Evolutionary conservation across 2,113 vertebrate genomes (phyloP), one percentile per base, ranked within the genome.

Genomic region (Spizaetus ornatus): DNA sequence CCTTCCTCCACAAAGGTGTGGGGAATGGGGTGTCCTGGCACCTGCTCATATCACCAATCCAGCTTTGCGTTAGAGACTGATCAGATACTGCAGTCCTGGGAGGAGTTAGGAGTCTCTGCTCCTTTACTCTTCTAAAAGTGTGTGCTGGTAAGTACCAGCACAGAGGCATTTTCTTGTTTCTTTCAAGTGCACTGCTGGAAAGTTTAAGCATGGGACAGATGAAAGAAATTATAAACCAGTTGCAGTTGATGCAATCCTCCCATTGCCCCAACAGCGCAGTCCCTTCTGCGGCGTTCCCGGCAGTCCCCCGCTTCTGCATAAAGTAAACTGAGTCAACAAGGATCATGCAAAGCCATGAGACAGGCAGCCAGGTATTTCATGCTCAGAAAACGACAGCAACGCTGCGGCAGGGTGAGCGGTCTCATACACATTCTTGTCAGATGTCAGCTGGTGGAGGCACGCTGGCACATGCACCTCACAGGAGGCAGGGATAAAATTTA

Each of bases 271-370:
- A 4, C 26, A 70, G 74, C 20, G 6, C 47, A 3, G 45, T 6
- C 36, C 48, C 48, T 32, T 14, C 1, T 9, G 42, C 7, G 0
- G 47, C 1, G 5, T 15, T 40, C 42, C 84, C 55, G 9, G 47
- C 72, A 23, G 53, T 29, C 19, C 82, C 82, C 11, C n/a, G 7
- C 82, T 55, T 42, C 79, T 42, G 84, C 32, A 3, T 1, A 13
- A 29, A 42, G 66, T 32, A 8, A 56, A 42, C 14, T 1, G 55
- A 82, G 74, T 18, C 88, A 32, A 16, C n/a, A 15, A 63, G 87
- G 91, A 52, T 26, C 98, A 98, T 97, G 98, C 98, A 96, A 95
- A 97, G 97, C 95, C 95, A 66, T 6, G 8, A 63, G 80, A 32
- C 5, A 67, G 86, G 93, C 95, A 96, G 96, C 72, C 81, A 40